A percentile compares a stretch with the other conserved stretches of the same genome.
phyloP scores from a whole-genome alignment of 2,113 vertebrate genomes.

The Osmerus mordax region DNA sequence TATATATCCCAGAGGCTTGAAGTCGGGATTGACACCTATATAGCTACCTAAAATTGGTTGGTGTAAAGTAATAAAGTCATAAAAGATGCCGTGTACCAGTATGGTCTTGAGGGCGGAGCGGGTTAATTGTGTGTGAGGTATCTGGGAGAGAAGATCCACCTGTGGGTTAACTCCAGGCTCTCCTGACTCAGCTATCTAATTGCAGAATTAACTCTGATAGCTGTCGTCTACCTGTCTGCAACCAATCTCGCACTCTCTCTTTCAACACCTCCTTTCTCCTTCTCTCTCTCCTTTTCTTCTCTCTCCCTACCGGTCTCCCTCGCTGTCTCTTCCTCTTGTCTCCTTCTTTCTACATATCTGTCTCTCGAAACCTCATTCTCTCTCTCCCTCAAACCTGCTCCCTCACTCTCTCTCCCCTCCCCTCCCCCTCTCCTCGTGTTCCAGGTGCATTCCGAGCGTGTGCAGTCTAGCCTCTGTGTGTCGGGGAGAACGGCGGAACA shows the following conservation, averaged over 20 bases:
- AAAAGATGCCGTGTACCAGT: too few species aligned
- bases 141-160: too few species aligned
- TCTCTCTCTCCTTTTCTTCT: not conserved
- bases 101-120: too few species aligned
- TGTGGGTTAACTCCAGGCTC: not conserved
- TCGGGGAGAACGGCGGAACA: too few species aligned
- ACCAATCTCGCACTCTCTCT: not conserved
- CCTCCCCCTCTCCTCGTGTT: not conserved
- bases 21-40: too few species aligned
- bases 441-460: slow-evolving; percentile 42
- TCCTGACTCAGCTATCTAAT: not conserved
- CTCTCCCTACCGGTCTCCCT: not conserved
- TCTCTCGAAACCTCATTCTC: not conserved
- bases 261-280: not conserved
- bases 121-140: too few species aligned
- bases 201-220: not conserved
- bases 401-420: not conserved
- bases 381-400: not conserved
- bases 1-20: too few species aligned
- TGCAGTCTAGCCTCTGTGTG: slow-evolving; percentile 27
- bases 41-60: too few species aligned
- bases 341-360: not conserved
- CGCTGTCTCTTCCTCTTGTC: not conserved
- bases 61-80: too few species aligned
- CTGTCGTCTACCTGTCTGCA: not conserved